Evolutionary conservation across 2,113 vertebrate genomes (phyloP).

Genomic region (Mastomys coucha): DNA sequence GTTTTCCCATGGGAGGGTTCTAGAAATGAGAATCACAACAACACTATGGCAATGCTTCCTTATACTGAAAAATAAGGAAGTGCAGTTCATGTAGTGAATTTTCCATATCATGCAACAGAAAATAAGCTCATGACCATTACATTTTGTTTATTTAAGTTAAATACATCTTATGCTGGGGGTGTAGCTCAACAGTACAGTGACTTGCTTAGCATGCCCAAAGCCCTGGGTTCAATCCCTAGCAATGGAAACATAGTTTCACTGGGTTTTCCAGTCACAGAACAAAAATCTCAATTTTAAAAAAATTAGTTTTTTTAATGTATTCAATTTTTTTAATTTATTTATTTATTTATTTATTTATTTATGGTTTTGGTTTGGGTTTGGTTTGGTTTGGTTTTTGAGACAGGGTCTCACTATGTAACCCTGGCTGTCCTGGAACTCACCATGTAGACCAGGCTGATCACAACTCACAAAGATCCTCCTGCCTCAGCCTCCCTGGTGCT

Average conservation of each 20-base stretch:
- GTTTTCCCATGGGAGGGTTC: slow-evolving; percentile 62
- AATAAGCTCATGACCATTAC: slow-evolving; percentile 10
- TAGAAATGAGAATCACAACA: slow-evolving; percentile 67
- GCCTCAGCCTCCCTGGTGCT: background rate
- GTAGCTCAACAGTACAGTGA: no score
- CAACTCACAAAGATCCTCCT: background rate
- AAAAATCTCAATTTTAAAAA: slow-evolving; percentile 33
- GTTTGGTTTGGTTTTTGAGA: background rate
- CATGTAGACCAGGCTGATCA: background rate
- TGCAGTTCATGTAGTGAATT: background rate
- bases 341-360: background rate
- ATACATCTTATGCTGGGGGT: background rate
- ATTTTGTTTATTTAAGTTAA: slow-evolving; percentile 51
- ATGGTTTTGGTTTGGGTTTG: background rate
- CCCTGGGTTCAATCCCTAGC: background rate
- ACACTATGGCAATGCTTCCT: slow-evolving; percentile 36
- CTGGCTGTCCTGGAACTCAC: background rate
- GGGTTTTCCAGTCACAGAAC: slow-evolving; percentile 46
- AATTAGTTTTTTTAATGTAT: background rate
- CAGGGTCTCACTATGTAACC: background rate
- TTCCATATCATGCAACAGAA: slow-evolving; percentile 52
- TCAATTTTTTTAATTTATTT: background rate
- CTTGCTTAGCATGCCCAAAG: background rate
- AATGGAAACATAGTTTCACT: slow-evolving; percentile 24
- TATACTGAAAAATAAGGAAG: slow-evolving; percentile 55